Evolutionary conservation across 2,113 vertebrate species (phyloP).

Genomic region (Chitala chitala): DNA sequence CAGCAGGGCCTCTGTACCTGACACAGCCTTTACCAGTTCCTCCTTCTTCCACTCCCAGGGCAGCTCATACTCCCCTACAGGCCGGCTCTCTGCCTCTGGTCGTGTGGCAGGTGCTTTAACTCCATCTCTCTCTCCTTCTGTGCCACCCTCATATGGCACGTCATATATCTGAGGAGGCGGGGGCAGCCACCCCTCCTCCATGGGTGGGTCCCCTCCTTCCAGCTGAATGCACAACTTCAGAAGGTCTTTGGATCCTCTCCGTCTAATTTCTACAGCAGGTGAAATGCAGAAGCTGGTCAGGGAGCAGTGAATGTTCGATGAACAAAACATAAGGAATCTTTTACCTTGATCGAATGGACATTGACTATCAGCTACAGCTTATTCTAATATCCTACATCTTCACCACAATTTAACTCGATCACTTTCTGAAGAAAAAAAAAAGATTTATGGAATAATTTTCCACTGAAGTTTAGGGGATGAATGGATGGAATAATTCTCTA

Average conservation of each 20-base stretch:
- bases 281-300: not conserved
- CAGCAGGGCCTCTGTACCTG: constrained; percentile 51
- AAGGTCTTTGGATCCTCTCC: constrained; percentile 86
- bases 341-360: not conserved
- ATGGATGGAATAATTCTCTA: no score
- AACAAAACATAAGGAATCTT: not conserved
- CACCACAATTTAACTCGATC: not conserved
- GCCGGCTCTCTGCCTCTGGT: constrained; percentile 62
- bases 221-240: constrained; percentile 81
- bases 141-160: constrained; percentile 62
- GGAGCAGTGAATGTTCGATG: not conserved
- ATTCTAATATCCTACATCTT: not conserved
- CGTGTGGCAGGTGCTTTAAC: constrained; percentile 66
- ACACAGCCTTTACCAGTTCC: constrained; percentile 65
- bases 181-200: constrained; percentile 40
- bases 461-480: no score
- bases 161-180: constrained; percentile 63
- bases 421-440: no score
- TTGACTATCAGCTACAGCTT: no score
- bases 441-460: no score
- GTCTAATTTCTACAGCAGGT: constrained; percentile 71
- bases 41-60: constrained; percentile 74
- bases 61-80: constrained; percentile 64
- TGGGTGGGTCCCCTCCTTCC: constrained; percentile 58
- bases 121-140: constrained; percentile 52